Conservation (phyloP, 2,113 vertebrate species). For the Chrysemys picta region DNA sequence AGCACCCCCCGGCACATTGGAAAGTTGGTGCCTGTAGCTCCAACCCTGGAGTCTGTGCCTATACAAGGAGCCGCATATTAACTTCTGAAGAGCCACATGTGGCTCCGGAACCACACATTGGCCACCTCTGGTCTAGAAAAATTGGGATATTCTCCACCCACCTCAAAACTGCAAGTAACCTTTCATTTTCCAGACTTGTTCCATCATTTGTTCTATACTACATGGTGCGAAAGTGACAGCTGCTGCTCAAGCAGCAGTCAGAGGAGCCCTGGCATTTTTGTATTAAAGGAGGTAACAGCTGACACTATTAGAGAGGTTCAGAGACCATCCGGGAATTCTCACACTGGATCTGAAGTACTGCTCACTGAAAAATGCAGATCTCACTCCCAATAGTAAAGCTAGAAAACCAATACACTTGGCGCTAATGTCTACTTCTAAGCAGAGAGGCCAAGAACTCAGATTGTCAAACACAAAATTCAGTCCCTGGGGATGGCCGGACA, state of each 20-base stretch:
- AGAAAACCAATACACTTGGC: not conserved
- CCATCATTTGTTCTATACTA: not conserved
- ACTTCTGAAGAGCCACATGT: no score
- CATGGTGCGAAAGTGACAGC: not conserved
- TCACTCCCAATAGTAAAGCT: not conserved
- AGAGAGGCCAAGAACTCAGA: not conserved
- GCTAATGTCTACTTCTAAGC: not conserved
- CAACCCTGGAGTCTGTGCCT: no score
- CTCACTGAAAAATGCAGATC: not conserved
- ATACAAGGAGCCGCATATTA: no score
- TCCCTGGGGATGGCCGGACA: not conserved
- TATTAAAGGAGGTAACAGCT: not conserved
- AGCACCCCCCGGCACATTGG: no score
- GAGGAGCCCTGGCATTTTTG: not conserved
- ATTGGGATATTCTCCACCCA: not conserved
- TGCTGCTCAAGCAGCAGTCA: not conserved
- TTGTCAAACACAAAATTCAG: not conserved
- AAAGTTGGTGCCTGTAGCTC: no score
- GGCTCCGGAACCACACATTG: no score
- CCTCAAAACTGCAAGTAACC: not conserved
- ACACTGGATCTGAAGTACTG: not conserved
- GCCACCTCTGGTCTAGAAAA: not conserved
- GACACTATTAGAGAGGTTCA: not conserved
- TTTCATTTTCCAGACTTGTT: not conserved
- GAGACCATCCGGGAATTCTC: no score